A percentile compares a stretch with the other conserved stretches of the same genome.
Evolutionary conservation across 2,797 vertebrate species (phyloP).

Genomic region (Galagoides demidoff): DNA sequence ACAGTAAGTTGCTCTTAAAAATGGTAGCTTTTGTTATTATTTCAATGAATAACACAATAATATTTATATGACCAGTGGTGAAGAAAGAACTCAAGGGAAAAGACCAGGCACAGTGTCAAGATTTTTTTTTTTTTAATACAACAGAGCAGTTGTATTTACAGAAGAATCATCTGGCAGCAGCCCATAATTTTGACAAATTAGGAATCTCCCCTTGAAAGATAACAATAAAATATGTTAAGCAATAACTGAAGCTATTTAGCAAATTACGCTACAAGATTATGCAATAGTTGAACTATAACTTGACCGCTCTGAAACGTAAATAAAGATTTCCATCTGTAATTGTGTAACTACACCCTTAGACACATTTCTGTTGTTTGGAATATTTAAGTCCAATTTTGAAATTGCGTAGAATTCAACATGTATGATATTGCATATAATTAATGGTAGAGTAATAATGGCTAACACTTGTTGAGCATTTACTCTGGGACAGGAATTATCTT

Average conservation of each 20-base stretch:
- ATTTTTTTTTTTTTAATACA: slow-evolving; percentile 48
- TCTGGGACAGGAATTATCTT: neutral
- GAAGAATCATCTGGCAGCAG: slow-evolving; percentile 73
- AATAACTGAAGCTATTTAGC: slow-evolving; percentile 60
- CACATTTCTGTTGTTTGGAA: neutral
- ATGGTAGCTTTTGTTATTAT: slow-evolving; percentile 75
- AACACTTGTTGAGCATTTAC: neutral
- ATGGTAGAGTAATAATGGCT: neutral
- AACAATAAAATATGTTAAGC: slow-evolving; percentile 72
- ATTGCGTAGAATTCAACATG: neutral
- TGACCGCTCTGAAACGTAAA: slow-evolving; percentile 59
- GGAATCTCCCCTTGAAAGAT: slow-evolving; percentile 72
- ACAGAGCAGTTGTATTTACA: slow-evolving; percentile 74
- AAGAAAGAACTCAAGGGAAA: slow-evolving; percentile 74
- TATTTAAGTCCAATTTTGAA: slow-evolving; percentile 3
- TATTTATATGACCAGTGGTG: slow-evolving; percentile 76
- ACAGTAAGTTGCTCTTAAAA: slow-evolving; percentile 63
- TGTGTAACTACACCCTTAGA: neutral
- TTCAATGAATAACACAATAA: slow-evolving; percentile 76
- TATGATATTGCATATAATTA: neutral
- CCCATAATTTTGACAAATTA: slow-evolving; percentile 79
- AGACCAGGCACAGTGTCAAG: slow-evolving; percentile 73
- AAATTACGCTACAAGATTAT: slow-evolving; percentile 42
- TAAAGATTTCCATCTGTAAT: slow-evolving; percentile 44
- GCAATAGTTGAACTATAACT: slow-evolving; percentile 46